phyloP scores from a whole-genome alignment of 2,888 invertebrate genomes.

The Oeneis ivallda region DNA sequence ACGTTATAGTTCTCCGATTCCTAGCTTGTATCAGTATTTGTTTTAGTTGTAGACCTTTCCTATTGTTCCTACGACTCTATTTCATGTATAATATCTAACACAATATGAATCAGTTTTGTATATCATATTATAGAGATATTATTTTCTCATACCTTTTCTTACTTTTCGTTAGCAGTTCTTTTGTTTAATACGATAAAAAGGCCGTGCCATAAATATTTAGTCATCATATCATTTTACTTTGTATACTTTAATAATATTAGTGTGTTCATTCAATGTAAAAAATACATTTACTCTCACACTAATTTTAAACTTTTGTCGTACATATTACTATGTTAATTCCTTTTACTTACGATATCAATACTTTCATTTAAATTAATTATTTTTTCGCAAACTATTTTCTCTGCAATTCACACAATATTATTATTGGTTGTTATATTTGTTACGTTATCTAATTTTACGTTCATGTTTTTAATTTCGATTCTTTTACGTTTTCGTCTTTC shows the following conservation, averaged over 20 bases:
- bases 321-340: slow-evolving; percentile 19
- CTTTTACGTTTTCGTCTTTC: slow-evolving; percentile 58
- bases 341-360: slow-evolving; percentile 6
- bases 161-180: slow-evolving; percentile 27
- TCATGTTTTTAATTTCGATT: slow-evolving; percentile 54
- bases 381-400: slow-evolving; percentile 25
- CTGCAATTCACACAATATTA: slow-evolving; percentile 44
- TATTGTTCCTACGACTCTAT: slow-evolving; percentile 67
- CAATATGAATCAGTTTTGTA: slow-evolving; percentile 22
- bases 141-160: slow-evolving; percentile 31
- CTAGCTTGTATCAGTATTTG: slow-evolving; percentile 74
- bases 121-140: slow-evolving; percentile 17
- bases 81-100: slow-evolving; percentile 21
- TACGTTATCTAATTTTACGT: slow-evolving; percentile 79
- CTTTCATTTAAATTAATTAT: slow-evolving; percentile 16
- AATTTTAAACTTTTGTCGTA: slow-evolving; percentile 19
- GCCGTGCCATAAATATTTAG: slow-evolving; percentile 57
- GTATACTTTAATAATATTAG: slow-evolving; percentile 38
- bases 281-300: slow-evolving; percentile 26
- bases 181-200: slow-evolving; percentile 42
- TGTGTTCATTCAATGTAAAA: slow-evolving; percentile 33
- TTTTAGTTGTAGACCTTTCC: slow-evolving; percentile 67
- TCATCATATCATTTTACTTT: slow-evolving; percentile 45
- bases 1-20: slow-evolving; percentile 52
- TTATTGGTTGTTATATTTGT: slow-evolving; percentile 76